Base-by-base conservation (phyloP, 2,888 invertebrate genomes). In the Thecocarcelia acutangulata region DNA sequence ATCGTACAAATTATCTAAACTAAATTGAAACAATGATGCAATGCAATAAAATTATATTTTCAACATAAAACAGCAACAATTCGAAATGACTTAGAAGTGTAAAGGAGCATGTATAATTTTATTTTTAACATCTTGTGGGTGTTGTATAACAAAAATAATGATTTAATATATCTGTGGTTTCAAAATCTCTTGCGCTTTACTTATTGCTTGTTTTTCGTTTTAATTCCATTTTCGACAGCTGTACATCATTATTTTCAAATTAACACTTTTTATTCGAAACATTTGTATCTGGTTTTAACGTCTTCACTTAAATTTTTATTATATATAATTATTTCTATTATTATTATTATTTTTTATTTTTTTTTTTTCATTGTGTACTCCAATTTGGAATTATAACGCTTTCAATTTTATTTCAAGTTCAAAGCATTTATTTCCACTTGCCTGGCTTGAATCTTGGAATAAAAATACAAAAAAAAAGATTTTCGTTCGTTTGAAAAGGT, bases 171-270 rank as follows among this genome's bases (percentile, higher is more conserved):
- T 21, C 28, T 50, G 61, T 42, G 56, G 42, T 63, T 74, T 44
- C 28, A 42, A 63, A 46, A 73, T 42, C 42, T 11, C 37, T 40
- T 54, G 15, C 61, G 78, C 70, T 74, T 68, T 59, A 66, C 11
- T 74, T 33, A 8, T 8, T 33, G 33, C 8, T 78, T 59, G 46
- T 46, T 72, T 54, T 37, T 12, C 40, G 61, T n/a, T n/a, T n/a
- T n/a, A 80, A 76, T 73, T 76, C 76, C 63, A 46, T 63, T 81
- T 81, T 87, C 87, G 86, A 88, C 87, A 86, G 85, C 44, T 84
- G 84, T 83, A 85, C 88, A 33, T 33, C 33, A 87, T 88, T 87
- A 87, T 88, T 87, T 88, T 87, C 86, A 88, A 87, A 87, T 88
- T 88, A 87, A 85, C 88, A 85, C 88, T 85, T 85, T 87, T 86